Percentiles rank a stretch among this genome's conserved stretches.
Evolutionary conservation across 1,140 invertebrate species (phyloP).

Genomic region (Tribolium castaneum): DNA sequence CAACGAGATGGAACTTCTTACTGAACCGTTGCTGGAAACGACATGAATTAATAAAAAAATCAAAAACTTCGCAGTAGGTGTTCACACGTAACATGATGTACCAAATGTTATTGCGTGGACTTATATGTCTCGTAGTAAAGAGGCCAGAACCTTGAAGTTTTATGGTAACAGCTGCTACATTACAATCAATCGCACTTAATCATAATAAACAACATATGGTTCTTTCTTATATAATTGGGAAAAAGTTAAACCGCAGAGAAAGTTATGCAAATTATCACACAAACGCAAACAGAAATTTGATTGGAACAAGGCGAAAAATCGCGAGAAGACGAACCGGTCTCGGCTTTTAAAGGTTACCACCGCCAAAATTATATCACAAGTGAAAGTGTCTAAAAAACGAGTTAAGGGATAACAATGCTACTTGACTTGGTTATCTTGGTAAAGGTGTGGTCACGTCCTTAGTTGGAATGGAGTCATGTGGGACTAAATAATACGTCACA

Average conservation of each 20-base stretch:
- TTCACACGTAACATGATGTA: not conserved
- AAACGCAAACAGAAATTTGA: not conserved
- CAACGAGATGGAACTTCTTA: conserved; percentile 6
- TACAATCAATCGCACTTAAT: not conserved
- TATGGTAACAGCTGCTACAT: conserved; percentile 13
- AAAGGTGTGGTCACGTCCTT: conserved; percentile 11
- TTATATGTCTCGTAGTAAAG: conserved; percentile 23
- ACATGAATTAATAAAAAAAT: not conserved
- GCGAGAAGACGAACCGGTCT: not conserved
- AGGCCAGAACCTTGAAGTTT: conserved; percentile 37
- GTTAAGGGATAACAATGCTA: too few relatives aligned
- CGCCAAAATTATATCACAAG: not conserved
- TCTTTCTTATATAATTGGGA: conserved; percentile 3
- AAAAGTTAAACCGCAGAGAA: conserved; percentile 19
- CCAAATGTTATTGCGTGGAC: conserved; percentile 8
- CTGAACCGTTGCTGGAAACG: not conserved
- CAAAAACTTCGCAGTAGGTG: not conserved
- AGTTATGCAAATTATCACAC: conserved; percentile 5
- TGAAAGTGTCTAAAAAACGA: conserved; percentile 16
- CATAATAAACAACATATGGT: conserved; percentile 14
- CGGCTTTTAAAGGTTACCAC: not conserved
- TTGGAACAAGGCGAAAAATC: not conserved
- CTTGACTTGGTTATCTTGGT: too few relatives aligned
- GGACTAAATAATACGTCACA: conserved; percentile 13
- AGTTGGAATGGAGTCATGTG: conserved; percentile 1